Conservation (phyloP, 2,888 invertebrate genomes). For the Dugesia japonica region DNA sequence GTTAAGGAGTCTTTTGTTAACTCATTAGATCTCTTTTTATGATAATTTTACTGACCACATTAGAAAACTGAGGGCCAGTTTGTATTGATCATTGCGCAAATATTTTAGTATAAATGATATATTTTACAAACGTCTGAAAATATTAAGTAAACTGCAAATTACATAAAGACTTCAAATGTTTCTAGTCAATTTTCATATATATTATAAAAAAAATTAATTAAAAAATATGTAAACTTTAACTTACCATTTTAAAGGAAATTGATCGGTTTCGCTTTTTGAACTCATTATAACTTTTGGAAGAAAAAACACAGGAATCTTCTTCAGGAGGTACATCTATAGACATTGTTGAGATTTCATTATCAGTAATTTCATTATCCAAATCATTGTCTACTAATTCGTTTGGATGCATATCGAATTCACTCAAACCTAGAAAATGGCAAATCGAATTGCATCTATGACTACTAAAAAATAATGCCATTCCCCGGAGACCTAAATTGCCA, state of each 20-base stretch:
- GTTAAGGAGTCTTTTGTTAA: too few species aligned
- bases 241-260: neutral
- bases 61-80: too few species aligned
- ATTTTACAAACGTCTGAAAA: too few species aligned
- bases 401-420: conserved; percentile 50
- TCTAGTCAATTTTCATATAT: too few species aligned
- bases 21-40: too few species aligned
- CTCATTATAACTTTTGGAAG: neutral
- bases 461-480: conserved; percentile 54
- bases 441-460: conserved; percentile 53
- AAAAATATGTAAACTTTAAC: too few species aligned
- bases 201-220: too few species aligned
- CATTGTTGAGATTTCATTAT: neutral
- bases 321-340: neutral
- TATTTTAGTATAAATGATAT: too few species aligned
- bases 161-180: too few species aligned
- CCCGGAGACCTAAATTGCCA: conserved; percentile 52
- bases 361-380: neutral
- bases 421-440: conserved; percentile 50
- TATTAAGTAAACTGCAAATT: too few species aligned
- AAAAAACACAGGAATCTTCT: neutral
- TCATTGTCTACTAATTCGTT: neutral
- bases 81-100: too few species aligned
- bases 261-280: neutral
- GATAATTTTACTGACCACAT: too few species aligned